These are phyloP conservation scores for zebrafish (Danio rerio) DNA, from an alignment of 2,113 vertebrate species.

Conservation along the genomic window DNA sequence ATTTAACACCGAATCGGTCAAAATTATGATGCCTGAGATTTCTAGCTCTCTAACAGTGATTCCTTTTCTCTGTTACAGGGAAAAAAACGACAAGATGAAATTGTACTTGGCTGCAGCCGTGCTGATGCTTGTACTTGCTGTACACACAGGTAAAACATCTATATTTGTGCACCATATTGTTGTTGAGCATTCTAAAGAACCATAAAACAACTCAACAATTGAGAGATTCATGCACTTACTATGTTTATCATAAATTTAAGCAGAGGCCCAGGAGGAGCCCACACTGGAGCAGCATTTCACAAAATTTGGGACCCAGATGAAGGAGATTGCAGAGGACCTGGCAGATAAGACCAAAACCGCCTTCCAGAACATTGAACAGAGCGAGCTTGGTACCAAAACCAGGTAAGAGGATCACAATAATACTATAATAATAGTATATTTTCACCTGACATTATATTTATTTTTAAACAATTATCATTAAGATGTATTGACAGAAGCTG, in stretches of 20 bases:
- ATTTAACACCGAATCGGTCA: background rate
- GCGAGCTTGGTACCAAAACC: conserved; percentile 45
- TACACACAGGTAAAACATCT: conserved; percentile 68
- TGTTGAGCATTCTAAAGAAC: background rate
- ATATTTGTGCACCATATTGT: too few relatives aligned
- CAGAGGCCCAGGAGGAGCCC: conserved; percentile 71
- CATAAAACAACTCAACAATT: background rate
- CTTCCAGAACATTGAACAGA: background rate
- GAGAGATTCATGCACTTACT: background rate
- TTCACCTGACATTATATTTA: too few relatives aligned
- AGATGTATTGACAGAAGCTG: background rate
- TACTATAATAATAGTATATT: background rate
- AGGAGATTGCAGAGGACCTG: background rate
- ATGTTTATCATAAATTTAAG: background rate
- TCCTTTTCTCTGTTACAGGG: conserved; percentile 1
- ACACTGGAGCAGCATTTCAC: conserved; percentile 43
- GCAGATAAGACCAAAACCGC: conserved; percentile 39
- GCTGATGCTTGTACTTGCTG: conserved; percentile 75
- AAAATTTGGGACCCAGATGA: conserved; percentile 14
- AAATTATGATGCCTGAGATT: background rate
- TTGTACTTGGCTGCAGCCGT: conserved; percentile 72
- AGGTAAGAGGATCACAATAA: conserved; percentile 61
- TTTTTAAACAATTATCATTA: background rate
- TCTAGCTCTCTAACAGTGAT: too few relatives aligned
- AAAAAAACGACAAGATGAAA: conserved; percentile 69